phyloP scores from a whole-genome alignment of 2,113 vertebrate species.

The Brachyistius frenatus region DNA sequence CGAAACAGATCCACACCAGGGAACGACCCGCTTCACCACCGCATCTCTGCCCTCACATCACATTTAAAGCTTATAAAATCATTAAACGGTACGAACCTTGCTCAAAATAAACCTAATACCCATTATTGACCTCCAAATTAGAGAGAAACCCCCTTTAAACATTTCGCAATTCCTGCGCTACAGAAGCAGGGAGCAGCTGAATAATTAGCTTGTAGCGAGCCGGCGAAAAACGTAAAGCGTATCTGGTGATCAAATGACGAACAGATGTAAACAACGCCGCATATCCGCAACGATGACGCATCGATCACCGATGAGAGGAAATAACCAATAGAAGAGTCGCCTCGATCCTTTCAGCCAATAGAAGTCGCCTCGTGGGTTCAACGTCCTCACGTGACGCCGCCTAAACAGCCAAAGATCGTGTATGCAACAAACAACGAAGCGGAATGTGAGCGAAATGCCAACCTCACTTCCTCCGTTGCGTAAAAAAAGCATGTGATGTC shows the following conservation, averaged over 20 bases:
- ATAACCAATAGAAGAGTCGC: background rate
- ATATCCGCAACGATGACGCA: slow-evolving; percentile 15
- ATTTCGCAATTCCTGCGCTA: no score
- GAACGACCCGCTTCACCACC: background rate
- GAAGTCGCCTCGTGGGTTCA: rapidly evolving
- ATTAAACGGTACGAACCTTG: no score
- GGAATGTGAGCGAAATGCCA: no score
- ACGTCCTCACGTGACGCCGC: slow-evolving; percentile 49
- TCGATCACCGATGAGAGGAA: background rate
- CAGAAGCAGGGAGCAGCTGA: no score
- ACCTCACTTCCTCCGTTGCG: no score
- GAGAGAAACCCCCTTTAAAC: no score
- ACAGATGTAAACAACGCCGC: slow-evolving; percentile 19
- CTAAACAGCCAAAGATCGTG: no score
- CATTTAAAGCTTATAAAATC: background rate
- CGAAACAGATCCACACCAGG: background rate
- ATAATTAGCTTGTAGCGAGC: no score
- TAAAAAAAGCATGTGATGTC: no score
- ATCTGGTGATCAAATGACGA: background rate
- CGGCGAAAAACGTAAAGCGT: background rate
- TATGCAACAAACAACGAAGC: no score
- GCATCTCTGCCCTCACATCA: background rate
- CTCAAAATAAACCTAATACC: no score
- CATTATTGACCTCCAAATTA: background rate
- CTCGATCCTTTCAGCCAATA: slow-evolving; percentile 25